Conservation (phyloP, 2,888 invertebrate species). For the Caprella mutica region DNA sequence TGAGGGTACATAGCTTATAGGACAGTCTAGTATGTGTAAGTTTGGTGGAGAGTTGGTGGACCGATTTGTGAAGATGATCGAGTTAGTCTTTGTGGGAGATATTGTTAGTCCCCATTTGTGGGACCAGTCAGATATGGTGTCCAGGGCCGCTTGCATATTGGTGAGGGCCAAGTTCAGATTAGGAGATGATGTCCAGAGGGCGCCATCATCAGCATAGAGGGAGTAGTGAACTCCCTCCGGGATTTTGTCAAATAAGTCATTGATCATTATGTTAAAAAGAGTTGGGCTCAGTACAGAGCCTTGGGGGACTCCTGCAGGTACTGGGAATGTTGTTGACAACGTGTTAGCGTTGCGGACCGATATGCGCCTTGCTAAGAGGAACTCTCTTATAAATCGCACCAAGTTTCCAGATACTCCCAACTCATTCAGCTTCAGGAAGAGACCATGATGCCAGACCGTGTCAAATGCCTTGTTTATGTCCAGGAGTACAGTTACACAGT, state of each 20-base stretch:
- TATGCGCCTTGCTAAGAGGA: neutral
- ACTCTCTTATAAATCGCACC: neutral
- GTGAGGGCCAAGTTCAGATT: too few species aligned
- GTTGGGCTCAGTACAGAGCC: neutral
- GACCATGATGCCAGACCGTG: neutral
- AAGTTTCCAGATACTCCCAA: neutral
- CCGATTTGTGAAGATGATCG: too few species aligned
- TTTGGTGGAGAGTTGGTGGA: too few species aligned
- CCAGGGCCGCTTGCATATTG: too few species aligned
- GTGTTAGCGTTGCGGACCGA: neutral
- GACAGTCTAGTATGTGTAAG: too few species aligned
- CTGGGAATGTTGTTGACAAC: neutral
- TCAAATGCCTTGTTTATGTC: too few species aligned
- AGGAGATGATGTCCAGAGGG: neutral
- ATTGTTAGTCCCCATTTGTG: too few species aligned
- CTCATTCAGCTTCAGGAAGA: neutral
- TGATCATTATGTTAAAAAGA: neutral
- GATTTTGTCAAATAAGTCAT: neutral
- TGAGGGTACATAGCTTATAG: too few species aligned
- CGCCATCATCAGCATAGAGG: neutral
- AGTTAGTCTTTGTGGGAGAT: too few species aligned
- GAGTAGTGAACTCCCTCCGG: neutral
- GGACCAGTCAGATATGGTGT: too few species aligned
- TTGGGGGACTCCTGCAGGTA: neutral
- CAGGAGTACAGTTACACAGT: too few species aligned